A percentile compares a stretch with the other conserved stretches of the same genome.
These are phyloP conservation scores for Halocynthia roretzi DNA, from an alignment of 23 tunicate species.

Conservation along the genomic window DNA sequence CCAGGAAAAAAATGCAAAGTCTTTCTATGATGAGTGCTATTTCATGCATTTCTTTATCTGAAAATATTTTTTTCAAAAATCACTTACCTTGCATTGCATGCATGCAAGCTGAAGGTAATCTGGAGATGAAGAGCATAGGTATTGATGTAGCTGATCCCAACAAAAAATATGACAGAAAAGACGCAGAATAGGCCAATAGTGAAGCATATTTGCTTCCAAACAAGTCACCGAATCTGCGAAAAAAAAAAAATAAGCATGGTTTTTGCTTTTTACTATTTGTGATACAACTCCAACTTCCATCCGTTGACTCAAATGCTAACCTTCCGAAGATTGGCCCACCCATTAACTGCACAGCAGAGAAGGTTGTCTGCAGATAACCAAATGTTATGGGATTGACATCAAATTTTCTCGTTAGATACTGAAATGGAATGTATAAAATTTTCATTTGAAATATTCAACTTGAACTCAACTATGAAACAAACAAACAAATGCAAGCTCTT, in stretches of 20 bases:
- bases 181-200: slow-evolving; percentile 53
- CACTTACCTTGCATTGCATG: slow-evolving; percentile 90
- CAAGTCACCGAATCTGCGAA: slow-evolving; percentile 72
- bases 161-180: slow-evolving; percentile 59
- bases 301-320: slow-evolving; percentile 6
- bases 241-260: background rate
- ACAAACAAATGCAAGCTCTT: too few relatives aligned
- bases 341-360: slow-evolving; percentile 80
- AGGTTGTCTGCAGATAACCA: slow-evolving; percentile 86
- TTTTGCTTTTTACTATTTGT: background rate
- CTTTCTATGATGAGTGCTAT: too few relatives aligned
- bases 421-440: slow-evolving; percentile 1
- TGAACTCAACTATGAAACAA: too few relatives aligned
- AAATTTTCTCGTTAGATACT: slow-evolving; percentile 69
- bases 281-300: background rate
- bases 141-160: slow-evolving; percentile 74
- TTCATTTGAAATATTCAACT: background rate
- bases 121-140: slow-evolving; percentile 64
- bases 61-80: background rate
- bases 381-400: slow-evolving; percentile 83
- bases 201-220: slow-evolving; percentile 76
- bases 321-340: slow-evolving; percentile 94
- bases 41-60: too few relatives aligned
- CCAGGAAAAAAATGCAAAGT: too few relatives aligned
- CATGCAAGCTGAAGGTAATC: slow-evolving; percentile 80